phyloP scores from a whole-genome alignment of 2,888 invertebrate species.

The Xanthia togata region DNA sequence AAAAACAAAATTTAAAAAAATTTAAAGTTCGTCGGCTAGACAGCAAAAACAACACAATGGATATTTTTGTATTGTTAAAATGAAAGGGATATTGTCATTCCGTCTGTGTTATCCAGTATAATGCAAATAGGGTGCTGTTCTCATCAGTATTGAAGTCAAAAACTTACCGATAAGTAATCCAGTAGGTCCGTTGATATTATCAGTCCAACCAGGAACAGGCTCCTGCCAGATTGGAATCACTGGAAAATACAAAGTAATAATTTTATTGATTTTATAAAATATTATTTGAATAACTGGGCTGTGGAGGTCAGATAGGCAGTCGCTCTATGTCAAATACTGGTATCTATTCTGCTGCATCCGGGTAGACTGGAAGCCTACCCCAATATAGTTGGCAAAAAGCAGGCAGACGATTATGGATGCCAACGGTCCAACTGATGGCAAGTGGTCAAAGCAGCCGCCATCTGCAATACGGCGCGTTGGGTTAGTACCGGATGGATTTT shows the following conservation, averaged over 20 bases:
- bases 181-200: conserved; percentile 98
- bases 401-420: not conserved
- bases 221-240: conserved; percentile 97
- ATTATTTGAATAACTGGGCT: not conserved
- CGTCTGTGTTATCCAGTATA: not conserved
- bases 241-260: conserved; percentile 68
- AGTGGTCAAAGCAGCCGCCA: too few relatives aligned
- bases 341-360: not conserved
- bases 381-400: not conserved
- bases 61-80: not conserved
- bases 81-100: not conserved
- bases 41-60: not conserved
- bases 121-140: not conserved
- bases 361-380: not conserved
- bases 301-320: not conserved
- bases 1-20: not conserved
- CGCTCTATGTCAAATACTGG: not conserved
- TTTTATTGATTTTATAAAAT: not conserved
- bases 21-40: not conserved
- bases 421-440: too few relatives aligned
- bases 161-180: conserved; percentile 92
- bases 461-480: too few relatives aligned
- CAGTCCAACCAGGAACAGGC: conserved; percentile 96
- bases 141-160: not conserved
- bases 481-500: too few relatives aligned